phyloP scores from a whole-genome alignment of 2,113 vertebrate genomes.

The Hippocampus abdominalis region DNA sequence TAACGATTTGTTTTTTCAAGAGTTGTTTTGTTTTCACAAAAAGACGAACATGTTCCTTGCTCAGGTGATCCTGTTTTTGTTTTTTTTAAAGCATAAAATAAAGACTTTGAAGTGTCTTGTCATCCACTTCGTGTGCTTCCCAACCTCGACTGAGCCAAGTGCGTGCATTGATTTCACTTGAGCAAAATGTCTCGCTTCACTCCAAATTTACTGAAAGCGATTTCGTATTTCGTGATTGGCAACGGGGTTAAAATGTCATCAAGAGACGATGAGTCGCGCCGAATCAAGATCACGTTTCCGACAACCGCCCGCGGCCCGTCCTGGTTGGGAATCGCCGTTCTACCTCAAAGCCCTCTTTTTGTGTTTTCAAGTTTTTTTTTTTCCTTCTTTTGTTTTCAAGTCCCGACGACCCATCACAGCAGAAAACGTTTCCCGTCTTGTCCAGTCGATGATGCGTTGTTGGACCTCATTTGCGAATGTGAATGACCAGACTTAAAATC shows the following conservation, averaged over 20 bases:
- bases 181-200: no score
- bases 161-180: background rate
- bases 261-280: background rate
- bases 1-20: background rate
- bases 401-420: background rate
- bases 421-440: background rate
- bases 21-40: conserved; percentile 9
- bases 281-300: no score
- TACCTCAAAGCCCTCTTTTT: background rate
- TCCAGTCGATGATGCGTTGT: background rate
- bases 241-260: background rate
- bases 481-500: background rate
- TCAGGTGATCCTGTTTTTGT: conserved; percentile 42
- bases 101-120: background rate
- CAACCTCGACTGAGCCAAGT: background rate
- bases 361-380: background rate
- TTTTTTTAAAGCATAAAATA: no score
- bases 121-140: background rate
- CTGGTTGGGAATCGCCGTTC: background rate
- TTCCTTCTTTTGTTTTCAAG: no score
- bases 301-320: background rate
- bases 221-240: background rate
- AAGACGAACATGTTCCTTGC: conserved; percentile 21
- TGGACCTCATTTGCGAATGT: background rate
- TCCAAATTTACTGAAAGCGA: background rate